Percentiles rank a stretch among this genome's conserved stretches.
Evolutionary conservation across 2,113 vertebrate genomes (phyloP).

Genomic region (Toxostoma redivivum): DNA sequence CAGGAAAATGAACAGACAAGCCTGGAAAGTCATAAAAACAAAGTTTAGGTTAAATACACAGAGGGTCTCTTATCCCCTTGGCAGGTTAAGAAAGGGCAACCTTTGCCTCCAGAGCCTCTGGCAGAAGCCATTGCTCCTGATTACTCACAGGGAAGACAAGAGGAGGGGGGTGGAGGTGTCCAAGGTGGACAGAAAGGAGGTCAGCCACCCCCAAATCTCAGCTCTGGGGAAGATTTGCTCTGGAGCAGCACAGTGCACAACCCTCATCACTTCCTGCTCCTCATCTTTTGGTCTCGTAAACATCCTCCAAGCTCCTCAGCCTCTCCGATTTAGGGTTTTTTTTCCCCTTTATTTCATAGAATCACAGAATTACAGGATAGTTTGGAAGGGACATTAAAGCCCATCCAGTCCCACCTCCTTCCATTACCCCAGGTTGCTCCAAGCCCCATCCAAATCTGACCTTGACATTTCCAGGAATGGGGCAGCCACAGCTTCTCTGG

Average conservation of each 20-base stretch:
- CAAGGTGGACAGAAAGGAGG: background rate
- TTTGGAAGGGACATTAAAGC: background rate
- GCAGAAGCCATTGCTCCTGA: background rate
- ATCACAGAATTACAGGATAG: background rate
- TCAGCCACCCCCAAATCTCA: background rate
- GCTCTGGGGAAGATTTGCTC: background rate
- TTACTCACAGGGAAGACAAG: background rate
- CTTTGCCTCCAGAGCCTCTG: background rate
- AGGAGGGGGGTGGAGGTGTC: background rate
- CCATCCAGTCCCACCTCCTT: no score
- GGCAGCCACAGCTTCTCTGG: background rate
- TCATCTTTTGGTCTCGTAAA: background rate
- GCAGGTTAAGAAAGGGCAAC: background rate
- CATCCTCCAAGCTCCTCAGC: background rate
- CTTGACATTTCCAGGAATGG: background rate
- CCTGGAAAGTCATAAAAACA: slow-evolving; percentile 26
- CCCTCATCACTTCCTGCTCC: background rate
- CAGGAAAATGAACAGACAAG: slow-evolving; percentile 35
- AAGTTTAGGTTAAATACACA: slow-evolving; percentile 24
- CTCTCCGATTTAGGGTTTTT: background rate
- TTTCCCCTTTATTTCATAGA: background rate
- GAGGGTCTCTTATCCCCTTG: background rate
- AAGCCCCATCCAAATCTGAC: background rate
- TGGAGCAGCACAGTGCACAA: accelerated
- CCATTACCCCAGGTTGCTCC: background rate